Conservation (phyloP, 2,888 invertebrate genomes). For the Pediacus dermestoides region DNA sequence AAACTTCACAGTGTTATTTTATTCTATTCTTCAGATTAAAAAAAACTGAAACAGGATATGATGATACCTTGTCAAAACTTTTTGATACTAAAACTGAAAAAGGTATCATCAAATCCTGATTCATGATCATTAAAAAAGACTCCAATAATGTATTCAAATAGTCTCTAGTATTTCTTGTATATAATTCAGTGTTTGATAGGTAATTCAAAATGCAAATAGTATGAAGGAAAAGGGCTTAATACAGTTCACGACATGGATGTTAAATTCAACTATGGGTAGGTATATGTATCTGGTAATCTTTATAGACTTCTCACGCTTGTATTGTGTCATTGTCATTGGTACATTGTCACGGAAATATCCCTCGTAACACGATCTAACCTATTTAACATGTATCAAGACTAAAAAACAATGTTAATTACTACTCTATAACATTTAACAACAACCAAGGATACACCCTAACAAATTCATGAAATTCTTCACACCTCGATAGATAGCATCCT, state of each 20-base stretch:
- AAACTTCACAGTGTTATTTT: too few relatives aligned
- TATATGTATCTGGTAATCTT: slow-evolving; percentile 31
- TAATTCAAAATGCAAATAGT: too few relatives aligned
- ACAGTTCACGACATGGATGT: slow-evolving; percentile 8
- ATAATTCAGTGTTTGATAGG: too few relatives aligned
- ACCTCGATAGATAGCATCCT: slow-evolving; percentile 16
- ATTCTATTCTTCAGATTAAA: too few relatives aligned
- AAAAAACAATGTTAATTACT: slow-evolving; percentile 28
- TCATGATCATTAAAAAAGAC: too few relatives aligned
- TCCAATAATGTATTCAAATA: too few relatives aligned
- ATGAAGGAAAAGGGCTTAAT: slow-evolving; percentile 3
- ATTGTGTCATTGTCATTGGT: slow-evolving; percentile 33
- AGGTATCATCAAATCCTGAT: too few relatives aligned
- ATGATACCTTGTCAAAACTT: too few relatives aligned
- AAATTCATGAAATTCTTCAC: slow-evolving; percentile 22
- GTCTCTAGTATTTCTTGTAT: too few relatives aligned
- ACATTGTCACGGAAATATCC: slow-evolving; percentile 30
- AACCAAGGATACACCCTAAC: slow-evolving; percentile 21
- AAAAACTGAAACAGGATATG: too few relatives aligned
- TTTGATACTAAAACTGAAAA: too few relatives aligned
- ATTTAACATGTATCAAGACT: slow-evolving; percentile 29
- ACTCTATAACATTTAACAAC: slow-evolving; percentile 26
- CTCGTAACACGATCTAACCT: slow-evolving; percentile 31
- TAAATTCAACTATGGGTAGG: slow-evolving; percentile 23
- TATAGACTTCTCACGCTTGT: slow-evolving; percentile 32